Base-by-base conservation (phyloP, 2,888 invertebrate genomes). In the Hermaeophaga mercurialis region DNA sequence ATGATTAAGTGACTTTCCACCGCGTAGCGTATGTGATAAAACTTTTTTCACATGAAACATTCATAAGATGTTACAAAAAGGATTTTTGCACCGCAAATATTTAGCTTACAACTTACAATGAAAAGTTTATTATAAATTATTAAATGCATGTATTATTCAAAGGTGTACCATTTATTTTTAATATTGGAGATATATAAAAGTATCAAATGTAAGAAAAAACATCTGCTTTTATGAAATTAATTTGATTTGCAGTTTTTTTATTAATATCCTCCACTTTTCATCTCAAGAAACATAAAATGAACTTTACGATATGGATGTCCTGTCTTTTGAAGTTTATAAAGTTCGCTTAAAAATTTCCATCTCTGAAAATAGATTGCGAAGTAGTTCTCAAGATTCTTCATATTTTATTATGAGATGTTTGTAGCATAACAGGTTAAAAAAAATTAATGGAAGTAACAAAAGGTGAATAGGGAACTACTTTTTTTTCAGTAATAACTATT, bases 61-160 rank as follows among this genome's bases (percentile, higher is more conserved):
- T 55, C 49, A 55, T 55, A 49, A 49, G 49, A 48, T 46, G 41
- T 46, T 6, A 28, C 28, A 7, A 54, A 38, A 54, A 54, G 36
- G 45, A 34, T 28, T 46, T 53, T 31, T 31, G 12, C 31, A 11
- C 4, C 3, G 12, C 6, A 12, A 15, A 34, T 46, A 45, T n/a
- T n/a, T n/a, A n/a, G n/a, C n/a, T n/a, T n/a, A n/a, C n/a, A n/a
- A n/a, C n/a, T 44, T 44, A 44, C 44, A 46, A 8, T 4, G 33
- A 33, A 33, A 33, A 33, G n/a, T 33, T n/a, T 33, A 33, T 4
- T 4, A n/a, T 33, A 33, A 33, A 33, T 33, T 33, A 33, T 33
- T n/a, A 8, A 26, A 7, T 26, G 26, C 6, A 26, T 26, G 7
- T 7, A 8, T 26, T 26, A 26, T 26, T n/a, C n/a, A n/a, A n/a